Conservation (phyloP, 2,888 invertebrate genomes). For the Parochlus steinenii region DNA sequence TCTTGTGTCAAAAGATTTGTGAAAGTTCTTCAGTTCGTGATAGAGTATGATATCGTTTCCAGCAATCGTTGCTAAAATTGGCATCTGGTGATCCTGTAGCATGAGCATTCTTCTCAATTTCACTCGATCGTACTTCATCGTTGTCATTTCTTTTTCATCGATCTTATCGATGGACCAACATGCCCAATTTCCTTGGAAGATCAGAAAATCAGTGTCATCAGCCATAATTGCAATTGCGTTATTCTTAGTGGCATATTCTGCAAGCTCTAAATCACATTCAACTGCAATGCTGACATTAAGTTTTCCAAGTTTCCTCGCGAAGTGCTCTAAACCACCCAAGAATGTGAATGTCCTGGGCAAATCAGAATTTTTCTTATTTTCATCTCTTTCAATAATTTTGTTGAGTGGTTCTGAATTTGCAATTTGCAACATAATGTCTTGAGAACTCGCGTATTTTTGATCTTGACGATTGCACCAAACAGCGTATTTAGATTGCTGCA, state of each 20-base stretch:
- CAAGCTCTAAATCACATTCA: conserved; percentile 15
- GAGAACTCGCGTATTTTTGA: not conserved
- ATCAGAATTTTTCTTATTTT: too few relatives aligned
- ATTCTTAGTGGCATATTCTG: conserved; percentile 12
- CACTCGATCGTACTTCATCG: conserved; percentile 12
- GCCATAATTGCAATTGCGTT: conserved; percentile 14
- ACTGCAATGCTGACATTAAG: not conserved
- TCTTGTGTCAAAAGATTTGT: too few relatives aligned
- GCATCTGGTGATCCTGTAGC: conserved; percentile 11
- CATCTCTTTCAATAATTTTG: not conserved
- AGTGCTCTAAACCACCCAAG: not conserved
- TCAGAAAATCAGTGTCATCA: conserved; percentile 14
- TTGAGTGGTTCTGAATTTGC: not conserved
- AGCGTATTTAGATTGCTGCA: not conserved
- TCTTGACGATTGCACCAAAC: conserved; percentile 1
- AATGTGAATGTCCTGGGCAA: not conserved
- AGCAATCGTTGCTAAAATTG: conserved; percentile 13
- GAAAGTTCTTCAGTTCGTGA: not conserved
- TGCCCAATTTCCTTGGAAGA: conserved; percentile 14
- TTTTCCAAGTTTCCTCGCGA: conserved; percentile 2
- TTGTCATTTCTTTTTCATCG: conserved; percentile 6
- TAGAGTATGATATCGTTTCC: conserved; percentile 14
- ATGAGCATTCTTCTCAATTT: conserved; percentile 8
- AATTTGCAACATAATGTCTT: not conserved
- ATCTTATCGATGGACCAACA: conserved; percentile 12